Evolutionary conservation across 2,888 invertebrate genomes (phyloP), one percentile per base, ranked within the genome.

Genomic region (Himalopsyche anomala): DNA sequence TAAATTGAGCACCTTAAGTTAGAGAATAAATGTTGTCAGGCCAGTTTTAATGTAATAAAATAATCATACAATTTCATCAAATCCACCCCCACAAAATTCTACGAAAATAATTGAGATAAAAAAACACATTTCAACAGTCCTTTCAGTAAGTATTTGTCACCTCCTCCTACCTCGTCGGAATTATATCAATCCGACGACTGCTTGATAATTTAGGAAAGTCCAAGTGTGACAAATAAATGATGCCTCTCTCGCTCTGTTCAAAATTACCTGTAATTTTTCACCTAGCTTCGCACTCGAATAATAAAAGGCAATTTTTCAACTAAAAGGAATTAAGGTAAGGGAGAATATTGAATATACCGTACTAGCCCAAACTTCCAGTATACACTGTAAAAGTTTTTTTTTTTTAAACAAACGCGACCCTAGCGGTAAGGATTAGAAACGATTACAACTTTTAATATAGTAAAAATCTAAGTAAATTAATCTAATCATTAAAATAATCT

Each of bases 221-320:
- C 74, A 74, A 74, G 36, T 74, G 74, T 36, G 38, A 74, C 74
- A 74, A 74, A 74, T 74, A 74, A 74, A 74, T 74, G 74, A 74
- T 74, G 74, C 74, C 36, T 74, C 74, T 36, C 38, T 74, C 74
- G 74, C 74, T 74, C 15, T 36, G 74, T 15, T 74, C 74, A 28
- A 74, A 74, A 74, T 74, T 74, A 74, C 74, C 74, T 74, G 38
- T 74, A 74, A 74, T 74, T 74, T 74, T 74, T 74, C 74, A 74
- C 74, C 11, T 74, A 36, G 38, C 74, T 36, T 74, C 74, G 36
- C 15, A 74, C 74, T 74, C 74, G 74, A 74, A 74, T 74, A 74
- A 74, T 74, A 74, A 74, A 74, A 74, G 74, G 74, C 74, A 74
- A 74, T 74, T 74, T 74, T 74, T 74, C 74, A 38, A 36, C 36